These are phyloP conservation scores for Macrobrachium rosenbergii DNA, from an alignment of 1,140 invertebrate species.

Conservation along the genomic window DNA sequence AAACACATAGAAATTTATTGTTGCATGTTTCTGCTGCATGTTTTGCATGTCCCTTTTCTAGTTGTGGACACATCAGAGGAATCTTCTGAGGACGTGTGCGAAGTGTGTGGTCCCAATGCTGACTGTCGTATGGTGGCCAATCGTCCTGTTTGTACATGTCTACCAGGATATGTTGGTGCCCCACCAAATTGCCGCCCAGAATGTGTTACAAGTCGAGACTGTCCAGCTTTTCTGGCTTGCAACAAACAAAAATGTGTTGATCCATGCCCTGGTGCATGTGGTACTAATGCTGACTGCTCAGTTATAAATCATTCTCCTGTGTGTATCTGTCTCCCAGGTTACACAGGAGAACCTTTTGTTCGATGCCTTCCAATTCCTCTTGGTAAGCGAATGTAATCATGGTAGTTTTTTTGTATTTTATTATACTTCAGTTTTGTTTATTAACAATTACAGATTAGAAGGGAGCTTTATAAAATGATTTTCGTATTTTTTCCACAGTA, in stretches of 20 bases:
- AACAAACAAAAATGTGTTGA: conserved; percentile 81
- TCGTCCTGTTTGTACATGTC: conserved; percentile 83
- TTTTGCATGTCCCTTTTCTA: conserved; percentile 18
- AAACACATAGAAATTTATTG: no score
- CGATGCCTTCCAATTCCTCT: conserved; percentile 74
- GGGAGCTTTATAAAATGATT: background rate
- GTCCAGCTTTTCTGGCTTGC: conserved; percentile 75
- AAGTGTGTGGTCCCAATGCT: conserved; percentile 83
- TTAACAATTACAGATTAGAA: background rate
- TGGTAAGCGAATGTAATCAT: conserved; percentile 21
- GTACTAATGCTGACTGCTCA: conserved; percentile 81
- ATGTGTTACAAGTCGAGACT: conserved; percentile 80
- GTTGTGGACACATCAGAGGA: conserved; percentile 9
- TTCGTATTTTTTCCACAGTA: conserved; percentile 4
- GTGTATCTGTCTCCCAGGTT: conserved; percentile 79
- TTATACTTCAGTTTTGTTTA: background rate
- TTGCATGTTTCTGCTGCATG: background rate
- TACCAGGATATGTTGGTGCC: conserved; percentile 53
- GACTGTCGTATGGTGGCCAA: conserved; percentile 80
- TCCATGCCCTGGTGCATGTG: conserved; percentile 85
- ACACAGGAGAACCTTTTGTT: conserved; percentile 84
- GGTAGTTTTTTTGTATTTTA: background rate
- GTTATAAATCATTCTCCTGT: conserved; percentile 85
- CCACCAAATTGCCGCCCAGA: conserved; percentile 80
- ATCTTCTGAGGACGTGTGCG: conserved; percentile 30